phyloP scores from a whole-genome alignment of 1,140 invertebrate genomes.

The Nephotettix cincticeps region DNA sequence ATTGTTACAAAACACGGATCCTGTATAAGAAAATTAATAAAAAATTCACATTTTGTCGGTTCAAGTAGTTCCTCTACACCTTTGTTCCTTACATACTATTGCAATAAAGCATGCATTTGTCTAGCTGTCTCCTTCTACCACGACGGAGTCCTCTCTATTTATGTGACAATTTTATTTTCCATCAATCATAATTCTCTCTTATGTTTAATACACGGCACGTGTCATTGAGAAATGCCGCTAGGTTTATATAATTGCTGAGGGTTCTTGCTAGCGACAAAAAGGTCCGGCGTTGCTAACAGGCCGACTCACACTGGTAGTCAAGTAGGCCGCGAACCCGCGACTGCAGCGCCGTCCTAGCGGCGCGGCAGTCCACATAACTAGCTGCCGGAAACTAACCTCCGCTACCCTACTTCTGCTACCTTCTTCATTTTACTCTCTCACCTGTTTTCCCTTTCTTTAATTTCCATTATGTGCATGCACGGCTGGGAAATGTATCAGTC shows the following conservation, averaged over 20 bases:
- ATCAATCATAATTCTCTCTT: neutral
- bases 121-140: too few species aligned
- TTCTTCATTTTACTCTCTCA: neutral
- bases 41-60: too few species aligned
- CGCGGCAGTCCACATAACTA: conserved; percentile 3
- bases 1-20: too few species aligned
- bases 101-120: neutral
- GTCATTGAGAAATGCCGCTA: neutral
- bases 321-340: conserved; percentile 2
- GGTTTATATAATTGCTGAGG: neutral
- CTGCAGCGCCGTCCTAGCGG: neutral
- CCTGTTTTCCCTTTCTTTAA: neutral
- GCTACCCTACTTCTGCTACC: neutral
- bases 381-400: conserved; percentile 4
- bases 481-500: neutral
- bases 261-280: neutral
- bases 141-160: too few species aligned
- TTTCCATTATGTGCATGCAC: neutral
- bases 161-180: neutral
- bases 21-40: too few species aligned
- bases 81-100: too few species aligned
- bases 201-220: neutral
- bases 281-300: conserved; percentile 6
- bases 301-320: neutral
- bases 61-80: too few species aligned